Conservation (phyloP, 1,140 invertebrate species). For the Temnothorax nylanderi region DNA sequence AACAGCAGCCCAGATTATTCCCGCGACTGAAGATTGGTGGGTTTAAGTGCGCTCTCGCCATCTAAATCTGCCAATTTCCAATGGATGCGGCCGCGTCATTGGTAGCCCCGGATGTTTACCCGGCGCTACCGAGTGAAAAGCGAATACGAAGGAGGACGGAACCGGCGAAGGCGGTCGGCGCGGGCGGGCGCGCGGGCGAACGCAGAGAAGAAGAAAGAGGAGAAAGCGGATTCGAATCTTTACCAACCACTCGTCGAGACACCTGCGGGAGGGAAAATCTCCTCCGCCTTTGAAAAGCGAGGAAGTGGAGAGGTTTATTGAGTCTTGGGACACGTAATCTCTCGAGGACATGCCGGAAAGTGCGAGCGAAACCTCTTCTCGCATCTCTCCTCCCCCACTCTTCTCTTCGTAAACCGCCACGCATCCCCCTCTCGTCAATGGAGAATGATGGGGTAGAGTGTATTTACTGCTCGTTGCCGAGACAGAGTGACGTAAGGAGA, state of each 20-base stretch:
- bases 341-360: conserved; percentile 73
- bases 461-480: conserved; percentile 69
- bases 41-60: conserved; percentile 59
- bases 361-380: conserved; percentile 73
- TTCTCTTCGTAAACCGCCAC: conserved; percentile 51
- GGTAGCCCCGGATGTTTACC: conserved; percentile 69
- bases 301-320: conserved; percentile 75
- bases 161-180: neutral
- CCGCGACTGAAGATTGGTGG: conserved; percentile 58
- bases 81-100: conserved; percentile 62
- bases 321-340: conserved; percentile 75
- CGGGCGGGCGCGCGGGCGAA: neutral
- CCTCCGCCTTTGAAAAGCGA: conserved; percentile 73
- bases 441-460: conserved; percentile 56
- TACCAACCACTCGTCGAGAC: conserved; percentile 75
- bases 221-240: conserved; percentile 77
- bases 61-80: conserved; percentile 74
- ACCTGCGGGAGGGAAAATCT: conserved; percentile 74
- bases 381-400: conserved; percentile 25
- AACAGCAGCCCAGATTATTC: conserved; percentile 51
- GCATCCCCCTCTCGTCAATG: conserved; percentile 36
- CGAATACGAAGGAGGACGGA: conserved; percentile 31
- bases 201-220: conserved; percentile 52
- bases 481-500: conserved; percentile 59
- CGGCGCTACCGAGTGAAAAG: conserved; percentile 69